phyloP scores from a whole-genome alignment of 2,797 vertebrate genomes.

The Sebastes minor region DNA sequence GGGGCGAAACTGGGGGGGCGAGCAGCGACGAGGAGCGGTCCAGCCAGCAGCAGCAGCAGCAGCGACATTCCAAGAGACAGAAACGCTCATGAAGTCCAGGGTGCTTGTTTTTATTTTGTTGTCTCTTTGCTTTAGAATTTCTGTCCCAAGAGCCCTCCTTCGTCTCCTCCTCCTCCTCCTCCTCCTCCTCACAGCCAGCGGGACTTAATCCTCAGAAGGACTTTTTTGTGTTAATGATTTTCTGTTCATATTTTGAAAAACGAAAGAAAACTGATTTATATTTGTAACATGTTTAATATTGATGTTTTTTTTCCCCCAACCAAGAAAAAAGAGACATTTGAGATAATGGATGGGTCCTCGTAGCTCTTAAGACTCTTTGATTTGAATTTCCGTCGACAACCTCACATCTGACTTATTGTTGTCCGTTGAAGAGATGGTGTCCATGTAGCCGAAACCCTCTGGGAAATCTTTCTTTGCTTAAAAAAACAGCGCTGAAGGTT shows the following conservation, averaged over 20 bases:
- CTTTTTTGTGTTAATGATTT: conserved; percentile 69
- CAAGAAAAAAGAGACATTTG: conserved; percentile 51
- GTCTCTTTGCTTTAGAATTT: conserved; percentile 53
- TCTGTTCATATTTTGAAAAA: conserved; percentile 81
- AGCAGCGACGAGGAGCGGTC: conserved; percentile 77
- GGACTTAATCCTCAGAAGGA: conserved; percentile 70
- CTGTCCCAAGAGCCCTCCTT: conserved; percentile 32
- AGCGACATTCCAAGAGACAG: conserved; percentile 86
- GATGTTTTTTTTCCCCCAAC: conserved; percentile 53
- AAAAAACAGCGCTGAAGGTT: conserved; percentile 4
- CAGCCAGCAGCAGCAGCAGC: conserved; percentile 40
- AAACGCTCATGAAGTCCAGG: conserved; percentile 78
- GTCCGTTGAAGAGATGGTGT: conserved; percentile 13
- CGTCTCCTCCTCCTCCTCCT: conserved; percentile 15
- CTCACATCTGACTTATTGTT: conserved; percentile 26
- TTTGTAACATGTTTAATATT: conserved; percentile 84
- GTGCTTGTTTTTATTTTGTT: conserved; percentile 29
- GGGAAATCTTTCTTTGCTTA: background rate
- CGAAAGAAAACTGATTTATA: conserved; percentile 83
- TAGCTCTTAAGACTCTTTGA: conserved; percentile 74
- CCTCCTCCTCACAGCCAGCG: conserved; percentile 41
- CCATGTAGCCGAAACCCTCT: conserved; percentile 21
- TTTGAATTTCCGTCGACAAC: conserved; percentile 42
- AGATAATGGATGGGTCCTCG: conserved; percentile 51
- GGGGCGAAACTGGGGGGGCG: conserved; percentile 9